Evolutionary conservation across 30 jellyfish, hydroid and myxozoan species (phyloP).

Genomic region (Rhopilema esculentum): DNA sequence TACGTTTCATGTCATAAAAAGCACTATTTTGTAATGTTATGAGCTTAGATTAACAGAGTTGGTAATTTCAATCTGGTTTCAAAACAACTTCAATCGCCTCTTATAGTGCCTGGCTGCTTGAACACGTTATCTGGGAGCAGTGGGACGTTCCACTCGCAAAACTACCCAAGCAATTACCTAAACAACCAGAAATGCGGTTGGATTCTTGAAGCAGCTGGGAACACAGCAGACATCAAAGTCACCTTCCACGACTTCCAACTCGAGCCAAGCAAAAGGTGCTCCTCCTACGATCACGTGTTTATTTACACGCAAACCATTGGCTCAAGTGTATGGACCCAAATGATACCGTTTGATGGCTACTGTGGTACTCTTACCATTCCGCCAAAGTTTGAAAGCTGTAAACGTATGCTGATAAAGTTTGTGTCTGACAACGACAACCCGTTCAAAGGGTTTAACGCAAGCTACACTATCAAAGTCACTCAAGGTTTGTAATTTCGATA

Average conservation of each 20-base stretch:
- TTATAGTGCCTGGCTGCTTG: neutral
- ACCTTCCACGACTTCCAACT: slow-evolving; percentile 61
- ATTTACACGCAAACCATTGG: slow-evolving; percentile 74
- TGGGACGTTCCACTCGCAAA: slow-evolving; percentile 37
- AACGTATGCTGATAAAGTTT: slow-evolving; percentile 74
- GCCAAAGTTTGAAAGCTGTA: slow-evolving; percentile 63
- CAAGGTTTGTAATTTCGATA: slow-evolving; percentile 69
- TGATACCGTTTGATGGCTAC: slow-evolving; percentile 76
- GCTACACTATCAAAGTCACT: slow-evolving; percentile 73
- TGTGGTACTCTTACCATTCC: slow-evolving; percentile 72
- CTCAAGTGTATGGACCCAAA: slow-evolving; percentile 68
- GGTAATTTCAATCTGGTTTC: too few species aligned
- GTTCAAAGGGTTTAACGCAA: slow-evolving; percentile 89
- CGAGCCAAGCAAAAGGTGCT: slow-evolving; percentile 86
- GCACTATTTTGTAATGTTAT: too few species aligned
- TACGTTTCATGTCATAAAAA: too few species aligned
- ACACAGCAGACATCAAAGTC: slow-evolving; percentile 80
- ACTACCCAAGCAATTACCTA: slow-evolving; percentile 69
- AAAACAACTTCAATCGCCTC: too few species aligned
- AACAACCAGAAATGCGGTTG: slow-evolving; percentile 67
- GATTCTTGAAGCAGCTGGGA: slow-evolving; percentile 73
- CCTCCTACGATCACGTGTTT: slow-evolving; percentile 81
- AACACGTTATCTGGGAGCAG: slow-evolving; percentile 10
- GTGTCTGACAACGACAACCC: slow-evolving; percentile 69
- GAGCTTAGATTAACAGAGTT: too few species aligned